A percentile compares a stretch with the other conserved stretches of the same genome.
Evolutionary conservation across 2,113 vertebrate species (phyloP).

Genomic region (Megaceryle torquata): DNA sequence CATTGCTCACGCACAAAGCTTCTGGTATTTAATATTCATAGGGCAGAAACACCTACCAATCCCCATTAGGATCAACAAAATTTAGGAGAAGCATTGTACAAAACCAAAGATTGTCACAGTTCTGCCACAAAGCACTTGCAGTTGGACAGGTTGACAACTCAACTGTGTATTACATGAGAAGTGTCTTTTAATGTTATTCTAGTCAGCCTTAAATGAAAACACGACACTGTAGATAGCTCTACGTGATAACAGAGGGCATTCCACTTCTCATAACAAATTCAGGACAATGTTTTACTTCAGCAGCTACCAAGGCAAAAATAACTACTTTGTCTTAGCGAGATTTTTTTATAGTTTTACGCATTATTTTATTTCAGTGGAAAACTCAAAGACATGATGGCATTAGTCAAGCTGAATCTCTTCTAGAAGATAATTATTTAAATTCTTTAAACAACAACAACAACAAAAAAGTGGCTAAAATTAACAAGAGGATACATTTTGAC

Average conservation of each 20-base stretch:
- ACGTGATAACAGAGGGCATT: background rate
- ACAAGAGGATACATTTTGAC: background rate
- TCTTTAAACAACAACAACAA: background rate
- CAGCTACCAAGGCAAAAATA: background rate
- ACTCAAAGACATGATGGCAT: background rate
- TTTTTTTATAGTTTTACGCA: background rate
- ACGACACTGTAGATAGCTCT: background rate
- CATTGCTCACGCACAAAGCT: background rate
- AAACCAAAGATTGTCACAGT: background rate
- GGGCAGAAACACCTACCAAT: background rate
- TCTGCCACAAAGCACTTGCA: background rate
- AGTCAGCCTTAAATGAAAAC: background rate
- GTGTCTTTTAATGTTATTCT: background rate
- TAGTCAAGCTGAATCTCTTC: background rate
- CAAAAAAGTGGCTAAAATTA: background rate
- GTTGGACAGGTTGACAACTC: background rate
- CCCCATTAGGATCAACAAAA: background rate
- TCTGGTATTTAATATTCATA: background rate
- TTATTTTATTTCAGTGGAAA: background rate
- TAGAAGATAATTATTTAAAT: background rate
- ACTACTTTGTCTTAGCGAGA: background rate
- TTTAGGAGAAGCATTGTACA: background rate
- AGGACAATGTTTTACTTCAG: background rate
- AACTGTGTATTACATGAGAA: background rate
- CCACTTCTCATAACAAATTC: background rate